Evolutionary conservation across 2,888 invertebrate genomes (phyloP), one percentile per base, ranked within the genome.

Genomic region (Choristoneura rosaceana): DNA sequence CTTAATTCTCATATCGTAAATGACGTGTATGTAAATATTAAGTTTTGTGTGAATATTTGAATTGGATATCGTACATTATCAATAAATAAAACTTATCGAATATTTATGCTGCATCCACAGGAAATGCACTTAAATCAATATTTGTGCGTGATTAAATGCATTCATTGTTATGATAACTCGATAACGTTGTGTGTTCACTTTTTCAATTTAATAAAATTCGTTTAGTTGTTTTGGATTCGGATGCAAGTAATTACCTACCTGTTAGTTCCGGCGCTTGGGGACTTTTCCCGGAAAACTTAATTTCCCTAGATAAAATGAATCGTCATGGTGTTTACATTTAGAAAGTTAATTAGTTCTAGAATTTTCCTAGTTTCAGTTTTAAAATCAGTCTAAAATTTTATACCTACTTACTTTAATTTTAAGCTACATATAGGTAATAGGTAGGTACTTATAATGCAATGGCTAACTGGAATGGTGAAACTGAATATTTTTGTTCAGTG

Each of bases 71-170:
- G 55, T 67, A 47, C 61, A 15, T 12, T 71, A 67, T 67, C 62
- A 55, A 67, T 63, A 55, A 4, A 7, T 38, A 38, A 66, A 69
- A 70, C 52, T 45, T 55, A 70, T 70, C 73, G 52, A 73, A 15
- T 52, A 10, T 52, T 52, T 52, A 10, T 59, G 41, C 15, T 15
- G 47, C 70, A 66, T 73, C 73, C 73, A 73, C 73, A 70, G 73
- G 73, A 73, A 73, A 73, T 65, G 73, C 69, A 70, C 52, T 65
- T 12, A 70, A 64, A 65, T 64, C 65, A 73, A 73, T 73, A 73
- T 73, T 73, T 69, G 65, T 41, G 45, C 7, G 38, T 58, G 67
- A 67, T 58, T 67, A 41, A 59, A 45, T 69, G 69, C 71, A 71
- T 68, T 63, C 65, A 68, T 68, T 71, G 71, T 55, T 50, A 38